Conservation (phyloP, 2,888 invertebrate genomes). For the Nezara viridula region DNA sequence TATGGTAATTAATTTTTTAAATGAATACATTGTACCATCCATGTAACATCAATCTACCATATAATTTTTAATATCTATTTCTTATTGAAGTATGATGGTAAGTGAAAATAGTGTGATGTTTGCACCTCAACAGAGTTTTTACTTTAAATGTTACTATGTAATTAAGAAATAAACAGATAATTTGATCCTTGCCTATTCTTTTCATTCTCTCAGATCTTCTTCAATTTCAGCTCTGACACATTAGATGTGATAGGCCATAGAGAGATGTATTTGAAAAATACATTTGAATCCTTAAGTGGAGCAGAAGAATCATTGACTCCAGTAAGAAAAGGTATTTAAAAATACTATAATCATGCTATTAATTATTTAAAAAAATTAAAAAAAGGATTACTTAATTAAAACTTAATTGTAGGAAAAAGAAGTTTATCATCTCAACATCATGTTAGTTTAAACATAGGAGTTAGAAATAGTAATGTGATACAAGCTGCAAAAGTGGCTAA, state of each 20-base stretch:
- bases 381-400: conserved; percentile 49
- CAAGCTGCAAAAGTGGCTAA: conserved; percentile 73
- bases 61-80: no score
- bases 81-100: no score
- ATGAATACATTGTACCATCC: no score
- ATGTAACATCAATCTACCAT: no score
- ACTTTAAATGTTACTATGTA: no score
- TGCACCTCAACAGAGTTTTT: no score
- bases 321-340: conserved; percentile 61
- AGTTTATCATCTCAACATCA: conserved; percentile 71
- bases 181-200: not conserved
- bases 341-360: not conserved
- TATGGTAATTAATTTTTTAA: no score
- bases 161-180: no score
- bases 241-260: conserved; percentile 69
- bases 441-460: conserved; percentile 65
- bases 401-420: conserved; percentile 64
- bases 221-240: conserved; percentile 69
- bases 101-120: no score
- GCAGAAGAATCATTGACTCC: conserved; percentile 70
- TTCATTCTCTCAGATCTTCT: not conserved
- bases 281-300: conserved; percentile 77
- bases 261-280: conserved; percentile 70
- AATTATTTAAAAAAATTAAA: not conserved
- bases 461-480: conserved; percentile 71